These are phyloP conservation scores for Isichthys henryi DNA, from an alignment of 2,113 vertebrate genomes.

Conservation along the genomic window DNA sequence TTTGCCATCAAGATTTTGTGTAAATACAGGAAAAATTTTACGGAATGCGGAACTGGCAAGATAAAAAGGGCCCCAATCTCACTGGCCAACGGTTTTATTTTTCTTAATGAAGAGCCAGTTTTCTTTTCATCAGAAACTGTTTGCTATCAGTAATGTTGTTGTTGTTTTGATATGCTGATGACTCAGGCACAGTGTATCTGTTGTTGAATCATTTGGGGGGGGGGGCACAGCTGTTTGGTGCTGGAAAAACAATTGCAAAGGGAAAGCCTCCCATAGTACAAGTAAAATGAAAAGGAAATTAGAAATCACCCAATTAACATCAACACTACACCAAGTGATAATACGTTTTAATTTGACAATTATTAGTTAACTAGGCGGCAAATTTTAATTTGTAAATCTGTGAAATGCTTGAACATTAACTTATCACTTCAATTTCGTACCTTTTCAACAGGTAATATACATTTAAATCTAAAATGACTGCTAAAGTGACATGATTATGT, in stretches of 20 bases:
- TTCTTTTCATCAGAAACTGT: slow-evolving; percentile 3
- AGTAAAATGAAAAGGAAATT: background rate
- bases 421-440: background rate
- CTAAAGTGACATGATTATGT: background rate
- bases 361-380: background rate
- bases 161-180: background rate
- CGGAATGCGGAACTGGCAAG: background rate
- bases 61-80: background rate
- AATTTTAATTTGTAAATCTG: background rate
- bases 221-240: background rate
- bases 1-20: background rate
- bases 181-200: background rate
- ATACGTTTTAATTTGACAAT: background rate
- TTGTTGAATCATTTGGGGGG: background rate
- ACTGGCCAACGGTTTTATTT: background rate
- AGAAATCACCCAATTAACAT: background rate
- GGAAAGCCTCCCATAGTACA: background rate
- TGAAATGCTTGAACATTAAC: background rate
- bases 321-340: background rate
- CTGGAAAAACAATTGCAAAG: background rate
- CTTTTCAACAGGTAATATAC: background rate
- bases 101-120: slow-evolving; percentile 9
- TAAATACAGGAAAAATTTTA: background rate
- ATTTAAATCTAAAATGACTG: background rate
- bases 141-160: background rate